Evolutionary conservation across 2,888 invertebrate genomes (phyloP).

Genomic region (Beris chalybata): DNA sequence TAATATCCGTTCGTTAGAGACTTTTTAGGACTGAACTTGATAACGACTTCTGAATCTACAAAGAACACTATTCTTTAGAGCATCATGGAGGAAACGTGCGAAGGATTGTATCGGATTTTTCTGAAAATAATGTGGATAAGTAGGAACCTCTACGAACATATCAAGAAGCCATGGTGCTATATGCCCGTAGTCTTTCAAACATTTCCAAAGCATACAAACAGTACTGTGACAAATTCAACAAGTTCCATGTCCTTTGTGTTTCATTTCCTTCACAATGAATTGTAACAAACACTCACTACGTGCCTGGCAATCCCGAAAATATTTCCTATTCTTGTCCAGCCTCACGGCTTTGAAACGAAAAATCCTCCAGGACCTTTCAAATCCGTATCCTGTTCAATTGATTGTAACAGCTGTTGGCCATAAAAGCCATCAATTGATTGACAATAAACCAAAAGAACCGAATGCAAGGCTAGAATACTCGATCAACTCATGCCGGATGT

Average conservation of each 20-base stretch:
- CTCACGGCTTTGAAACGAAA: neutral
- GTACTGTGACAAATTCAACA: slow-evolving; percentile 20
- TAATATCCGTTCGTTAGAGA: too few species aligned
- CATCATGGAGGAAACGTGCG: too few species aligned
- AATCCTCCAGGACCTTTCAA: slow-evolving; percentile 18
- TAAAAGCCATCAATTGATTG: slow-evolving; percentile 31
- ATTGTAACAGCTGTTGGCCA: slow-evolving; percentile 32
- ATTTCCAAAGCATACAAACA: too few species aligned
- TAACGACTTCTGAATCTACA: too few species aligned
- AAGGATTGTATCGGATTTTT: too few species aligned
- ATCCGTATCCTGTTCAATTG: slow-evolving; percentile 24
- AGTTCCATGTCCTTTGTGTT: slow-evolving; percentile 19
- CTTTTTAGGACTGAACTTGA: too few species aligned
- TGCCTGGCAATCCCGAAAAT: slow-evolving; percentile 1
- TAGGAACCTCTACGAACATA: too few species aligned
- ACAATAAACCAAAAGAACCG: slow-evolving; percentile 28
- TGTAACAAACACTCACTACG: slow-evolving; percentile 25
- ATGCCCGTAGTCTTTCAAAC: too few species aligned
- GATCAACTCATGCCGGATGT: slow-evolving; percentile 9
- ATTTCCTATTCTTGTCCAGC: neutral
- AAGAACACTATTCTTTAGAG: too few species aligned
- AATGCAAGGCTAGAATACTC: slow-evolving; percentile 9
- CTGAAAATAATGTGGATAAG: too few species aligned
- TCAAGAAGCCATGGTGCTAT: too few species aligned
- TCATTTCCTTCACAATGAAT: slow-evolving; percentile 8